phyloP scores from a whole-genome alignment of 2,888 invertebrate species.

The Dynastes maya region DNA sequence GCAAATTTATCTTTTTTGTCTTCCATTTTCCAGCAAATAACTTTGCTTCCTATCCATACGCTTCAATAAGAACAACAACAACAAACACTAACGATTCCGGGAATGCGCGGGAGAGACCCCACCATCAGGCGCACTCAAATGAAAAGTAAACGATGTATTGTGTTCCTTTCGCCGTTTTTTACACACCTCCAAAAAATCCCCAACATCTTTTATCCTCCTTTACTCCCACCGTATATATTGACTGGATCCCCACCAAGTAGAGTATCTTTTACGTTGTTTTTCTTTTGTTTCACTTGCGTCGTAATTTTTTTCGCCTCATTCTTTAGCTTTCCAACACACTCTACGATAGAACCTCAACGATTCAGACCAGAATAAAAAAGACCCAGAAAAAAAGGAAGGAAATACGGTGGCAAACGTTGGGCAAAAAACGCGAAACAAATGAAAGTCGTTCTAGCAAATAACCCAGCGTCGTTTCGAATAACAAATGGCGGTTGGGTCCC shows the following conservation, averaged over 20 bases:
- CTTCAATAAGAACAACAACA: background rate
- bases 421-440: slow-evolving; percentile 40
- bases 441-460: slow-evolving; percentile 45
- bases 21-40: slow-evolving; percentile 11
- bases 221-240: background rate
- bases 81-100: background rate
- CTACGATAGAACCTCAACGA: too few relatives aligned
- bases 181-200: background rate
- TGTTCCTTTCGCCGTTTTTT: background rate
- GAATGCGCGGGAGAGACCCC: background rate
- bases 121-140: background rate
- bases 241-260: background rate
- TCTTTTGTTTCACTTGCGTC: background rate
- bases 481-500: slow-evolving; percentile 19
- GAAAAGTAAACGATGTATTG: slow-evolving; percentile 12
- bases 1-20: slow-evolving; percentile 1
- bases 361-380: background rate
- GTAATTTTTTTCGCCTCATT: background rate
- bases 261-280: too few relatives aligned
- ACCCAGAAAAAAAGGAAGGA: background rate
- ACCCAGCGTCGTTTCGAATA: slow-evolving; percentile 33
- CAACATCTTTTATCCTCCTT: background rate
- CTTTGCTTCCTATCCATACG: background rate
- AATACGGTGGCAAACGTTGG: slow-evolving; percentile 2
- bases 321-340: background rate